Conservation (phyloP, 2,113 vertebrate species). For the Mugil cephalus region DNA sequence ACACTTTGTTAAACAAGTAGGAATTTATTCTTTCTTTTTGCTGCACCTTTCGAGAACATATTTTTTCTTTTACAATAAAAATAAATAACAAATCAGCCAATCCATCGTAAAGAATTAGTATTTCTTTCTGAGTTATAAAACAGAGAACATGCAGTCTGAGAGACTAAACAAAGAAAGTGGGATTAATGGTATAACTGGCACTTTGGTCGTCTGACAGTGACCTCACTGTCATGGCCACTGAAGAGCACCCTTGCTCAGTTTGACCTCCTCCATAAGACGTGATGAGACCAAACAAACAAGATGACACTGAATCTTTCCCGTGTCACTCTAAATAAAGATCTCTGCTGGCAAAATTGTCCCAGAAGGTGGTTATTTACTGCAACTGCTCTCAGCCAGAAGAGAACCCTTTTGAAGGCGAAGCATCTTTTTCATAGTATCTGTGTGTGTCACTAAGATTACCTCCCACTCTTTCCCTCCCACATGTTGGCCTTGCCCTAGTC, state of each 20-base stretch:
- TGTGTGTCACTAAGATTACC: conserved; percentile 38
- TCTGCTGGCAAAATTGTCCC: neutral
- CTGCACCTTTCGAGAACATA: conserved; percentile 43
- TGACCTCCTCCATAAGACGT: conserved; percentile 69
- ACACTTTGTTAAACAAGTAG: conserved; percentile 72
- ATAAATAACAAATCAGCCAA: conserved; percentile 54
- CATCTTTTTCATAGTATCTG: conserved; percentile 32
- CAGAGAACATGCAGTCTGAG: conserved; percentile 44
- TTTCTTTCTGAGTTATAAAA: conserved; percentile 59
- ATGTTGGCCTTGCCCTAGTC: conserved; percentile 54
- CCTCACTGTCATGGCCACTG: conserved; percentile 68
- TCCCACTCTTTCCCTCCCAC: conserved; percentile 64
- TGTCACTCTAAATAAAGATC: neutral
- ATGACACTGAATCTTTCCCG: conserved; percentile 42
- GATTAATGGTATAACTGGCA: conserved; percentile 76
- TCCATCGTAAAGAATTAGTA: conserved; percentile 37
- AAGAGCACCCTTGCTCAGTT: conserved; percentile 78
- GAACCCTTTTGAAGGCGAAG: conserved; percentile 11
- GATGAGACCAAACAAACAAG: conserved; percentile 3
- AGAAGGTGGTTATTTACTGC: neutral
- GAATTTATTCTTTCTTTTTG: conserved; percentile 78
- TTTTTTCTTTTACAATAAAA: conserved; percentile 62
- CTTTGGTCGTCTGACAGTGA: conserved; percentile 78
- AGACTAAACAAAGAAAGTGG: conserved; percentile 13
- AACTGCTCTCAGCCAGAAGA: neutral